phyloP scores from a whole-genome alignment of 2,797 vertebrate species.

The Chelmon rostratus region DNA sequence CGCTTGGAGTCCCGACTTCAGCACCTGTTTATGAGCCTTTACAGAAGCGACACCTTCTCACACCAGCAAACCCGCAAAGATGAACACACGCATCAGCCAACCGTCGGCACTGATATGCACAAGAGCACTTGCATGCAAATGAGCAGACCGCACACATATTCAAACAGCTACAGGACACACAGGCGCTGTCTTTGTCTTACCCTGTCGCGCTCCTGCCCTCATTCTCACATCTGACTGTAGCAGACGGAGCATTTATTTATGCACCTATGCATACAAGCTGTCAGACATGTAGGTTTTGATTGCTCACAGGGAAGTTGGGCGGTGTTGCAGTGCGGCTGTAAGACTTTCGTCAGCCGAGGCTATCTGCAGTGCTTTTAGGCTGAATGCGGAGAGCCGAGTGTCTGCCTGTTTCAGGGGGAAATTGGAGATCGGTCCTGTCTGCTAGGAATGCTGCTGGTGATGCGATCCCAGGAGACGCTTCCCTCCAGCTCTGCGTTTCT shows the following conservation, averaged over 20 bases:
- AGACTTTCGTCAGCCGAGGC: conserved; percentile 85
- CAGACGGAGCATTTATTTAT: conserved; percentile 67
- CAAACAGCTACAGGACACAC: conserved; percentile 8
- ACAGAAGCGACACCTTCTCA: conserved; percentile 6
- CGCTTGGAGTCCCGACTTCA: neutral
- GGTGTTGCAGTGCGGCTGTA: conserved; percentile 80
- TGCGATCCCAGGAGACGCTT: conserved; percentile 71
- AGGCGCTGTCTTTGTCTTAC: conserved; percentile 9
- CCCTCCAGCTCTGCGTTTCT: conserved; percentile 61
- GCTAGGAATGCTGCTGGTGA: conserved; percentile 77
- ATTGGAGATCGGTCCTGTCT: conserved; percentile 78
- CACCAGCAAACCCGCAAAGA: conserved; percentile 29
- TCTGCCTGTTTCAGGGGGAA: conserved; percentile 79
- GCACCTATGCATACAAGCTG: conserved; percentile 71
- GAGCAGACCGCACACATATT: conserved; percentile 34
- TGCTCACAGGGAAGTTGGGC: conserved; percentile 68
- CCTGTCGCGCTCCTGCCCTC: neutral
- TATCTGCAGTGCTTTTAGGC: conserved; percentile 73
- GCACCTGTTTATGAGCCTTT: neutral
- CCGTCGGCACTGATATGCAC: conserved; percentile 34
- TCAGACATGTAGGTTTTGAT: conserved; percentile 70
- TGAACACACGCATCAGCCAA: conserved; percentile 32
- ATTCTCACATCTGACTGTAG: conserved; percentile 53
- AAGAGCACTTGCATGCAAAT: conserved; percentile 50
- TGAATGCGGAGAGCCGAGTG: conserved; percentile 65